Conservation (phyloP, 2,113 vertebrate genomes). For the Procavia capensis region DNA sequence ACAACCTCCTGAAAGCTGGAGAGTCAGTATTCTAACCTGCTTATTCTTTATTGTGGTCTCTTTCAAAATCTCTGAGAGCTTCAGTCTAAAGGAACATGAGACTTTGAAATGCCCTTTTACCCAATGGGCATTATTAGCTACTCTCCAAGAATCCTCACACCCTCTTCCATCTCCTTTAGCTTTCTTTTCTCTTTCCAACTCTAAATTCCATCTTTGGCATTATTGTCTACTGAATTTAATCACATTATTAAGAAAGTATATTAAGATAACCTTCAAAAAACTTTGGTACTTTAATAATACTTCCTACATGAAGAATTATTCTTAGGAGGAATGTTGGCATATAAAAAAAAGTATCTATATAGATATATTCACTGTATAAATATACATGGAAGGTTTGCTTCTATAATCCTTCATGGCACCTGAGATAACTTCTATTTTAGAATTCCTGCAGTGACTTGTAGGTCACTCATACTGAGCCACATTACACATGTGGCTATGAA, state of each 20-base stretch:
- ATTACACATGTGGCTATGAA: conserved; percentile 3
- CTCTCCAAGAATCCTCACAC: neutral
- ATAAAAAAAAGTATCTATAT: neutral
- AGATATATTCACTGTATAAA: neutral
- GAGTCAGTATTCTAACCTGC: neutral
- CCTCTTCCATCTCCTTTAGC: neutral
- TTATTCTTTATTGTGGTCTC: conserved; percentile 2
- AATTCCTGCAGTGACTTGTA: neutral
- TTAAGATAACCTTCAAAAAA: conserved; percentile 33
- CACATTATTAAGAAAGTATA: conserved; percentile 20
- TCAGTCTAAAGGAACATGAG: neutral
- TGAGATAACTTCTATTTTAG: conserved; percentile 2
- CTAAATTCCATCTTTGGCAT: conserved; percentile 25
- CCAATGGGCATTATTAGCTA: neutral
- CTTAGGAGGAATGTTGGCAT: neutral
- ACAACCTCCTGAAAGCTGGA: neutral
- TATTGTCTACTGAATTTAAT: conserved; percentile 1
- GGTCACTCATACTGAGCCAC: neutral
- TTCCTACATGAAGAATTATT: neutral
- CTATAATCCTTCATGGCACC: neutral
- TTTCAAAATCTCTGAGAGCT: neutral
- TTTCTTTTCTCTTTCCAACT: conserved; percentile 28
- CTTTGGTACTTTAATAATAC: neutral
- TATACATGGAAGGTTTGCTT: neutral
- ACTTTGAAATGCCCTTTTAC: conserved; percentile 1